Percentiles rank a stretch among this genome's conserved stretches.
These are phyloP conservation scores for Dryoscopus gambensis DNA, from an alignment of 2,113 vertebrate species.

Conservation along the genomic window DNA sequence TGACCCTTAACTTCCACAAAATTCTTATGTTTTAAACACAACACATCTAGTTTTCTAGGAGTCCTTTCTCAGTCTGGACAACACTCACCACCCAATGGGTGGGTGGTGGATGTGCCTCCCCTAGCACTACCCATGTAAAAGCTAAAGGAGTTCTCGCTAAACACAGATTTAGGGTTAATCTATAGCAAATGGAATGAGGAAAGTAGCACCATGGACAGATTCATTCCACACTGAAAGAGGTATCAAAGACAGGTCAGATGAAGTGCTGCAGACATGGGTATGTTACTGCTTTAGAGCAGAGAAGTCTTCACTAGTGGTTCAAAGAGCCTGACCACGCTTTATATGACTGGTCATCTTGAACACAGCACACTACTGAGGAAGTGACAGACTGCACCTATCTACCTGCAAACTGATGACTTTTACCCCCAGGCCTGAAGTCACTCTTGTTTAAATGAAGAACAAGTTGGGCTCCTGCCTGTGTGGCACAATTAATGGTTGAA, in stretches of 20 bases:
- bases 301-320: neutral
- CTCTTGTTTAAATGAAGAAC: neutral
- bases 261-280: neutral
- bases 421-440: neutral
- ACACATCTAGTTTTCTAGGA: neutral
- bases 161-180: neutral
- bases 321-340: neutral
- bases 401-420: neutral
- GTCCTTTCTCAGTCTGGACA: neutral
- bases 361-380: neutral
- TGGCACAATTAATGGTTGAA: neutral
- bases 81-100: neutral
- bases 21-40: neutral
- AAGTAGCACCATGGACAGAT: neutral
- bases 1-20: neutral
- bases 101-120: neutral
- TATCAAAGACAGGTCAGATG: neutral
- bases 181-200: neutral
- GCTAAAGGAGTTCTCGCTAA: neutral
- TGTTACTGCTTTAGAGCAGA: neutral
- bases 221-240: neutral
- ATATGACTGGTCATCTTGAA: neutral
- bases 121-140: neutral
- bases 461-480: neutral
- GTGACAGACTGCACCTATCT: neutral